phyloP scores from a whole-genome alignment of 2,797 vertebrate species.

The Sphenopsis melanotis region DNA sequence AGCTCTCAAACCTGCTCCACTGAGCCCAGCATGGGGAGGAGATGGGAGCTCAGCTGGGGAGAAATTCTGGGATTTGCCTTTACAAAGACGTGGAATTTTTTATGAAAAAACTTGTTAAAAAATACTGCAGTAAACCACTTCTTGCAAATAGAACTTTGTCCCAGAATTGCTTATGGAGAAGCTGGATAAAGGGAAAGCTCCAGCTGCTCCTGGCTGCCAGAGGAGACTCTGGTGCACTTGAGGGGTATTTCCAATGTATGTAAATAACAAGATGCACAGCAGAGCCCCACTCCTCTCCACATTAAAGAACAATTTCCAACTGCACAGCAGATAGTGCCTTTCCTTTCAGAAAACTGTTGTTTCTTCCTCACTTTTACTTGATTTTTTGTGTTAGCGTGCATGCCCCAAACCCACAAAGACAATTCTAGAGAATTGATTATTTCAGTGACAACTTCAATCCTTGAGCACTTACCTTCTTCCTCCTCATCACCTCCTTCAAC shows the following conservation, averaged over 20 bases:
- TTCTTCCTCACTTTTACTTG: neutral
- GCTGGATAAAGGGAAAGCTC: neutral
- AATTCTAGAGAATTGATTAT: neutral
- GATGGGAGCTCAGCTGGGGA: neutral
- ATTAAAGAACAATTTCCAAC: neutral
- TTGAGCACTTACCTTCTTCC: neutral
- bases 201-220: neutral
- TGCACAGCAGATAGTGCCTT: accelerated
- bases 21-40: neutral
- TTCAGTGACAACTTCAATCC: neutral
- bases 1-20: neutral
- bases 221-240: neutral
- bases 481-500: conserved; percentile 13
- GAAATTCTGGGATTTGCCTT: neutral
- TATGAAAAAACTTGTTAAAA: neutral
- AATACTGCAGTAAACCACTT: neutral
- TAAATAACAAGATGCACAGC: neutral
- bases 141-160: neutral
- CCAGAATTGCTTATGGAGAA: neutral
- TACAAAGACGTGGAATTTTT: neutral
- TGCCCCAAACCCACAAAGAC: neutral
- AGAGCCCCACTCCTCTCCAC: neutral
- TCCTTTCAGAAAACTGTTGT: neutral
- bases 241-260: neutral
- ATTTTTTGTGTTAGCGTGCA: accelerated